These are phyloP conservation scores for Tauraco hartlaubi DNA, from an alignment of 2,797 vertebrate genomes.

Conservation along the genomic window DNA sequence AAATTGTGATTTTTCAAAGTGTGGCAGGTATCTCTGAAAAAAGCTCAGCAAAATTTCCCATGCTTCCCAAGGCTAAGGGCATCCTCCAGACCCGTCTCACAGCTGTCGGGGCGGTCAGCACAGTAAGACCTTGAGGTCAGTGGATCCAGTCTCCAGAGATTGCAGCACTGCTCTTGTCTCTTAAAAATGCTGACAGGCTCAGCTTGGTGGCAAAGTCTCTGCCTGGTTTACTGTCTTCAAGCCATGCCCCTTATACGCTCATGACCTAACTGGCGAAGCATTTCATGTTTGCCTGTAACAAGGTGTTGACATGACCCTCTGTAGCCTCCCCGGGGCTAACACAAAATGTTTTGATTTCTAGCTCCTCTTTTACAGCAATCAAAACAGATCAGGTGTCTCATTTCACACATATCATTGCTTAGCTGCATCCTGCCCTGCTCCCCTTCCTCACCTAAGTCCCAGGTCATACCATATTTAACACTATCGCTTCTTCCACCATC, in stretches of 20 bases:
- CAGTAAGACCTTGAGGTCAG: not conserved
- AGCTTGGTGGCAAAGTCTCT: not conserved
- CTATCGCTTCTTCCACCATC: not conserved
- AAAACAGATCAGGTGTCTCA: not conserved
- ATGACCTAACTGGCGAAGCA: rapidly evolving
- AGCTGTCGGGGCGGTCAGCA: not conserved
- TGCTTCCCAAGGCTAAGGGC: not conserved
- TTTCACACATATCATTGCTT: not conserved
- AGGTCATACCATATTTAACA: not conserved
- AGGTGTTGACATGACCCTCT: not conserved
- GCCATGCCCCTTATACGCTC: not conserved
- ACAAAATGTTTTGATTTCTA: not conserved
- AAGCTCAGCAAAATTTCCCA: not conserved
- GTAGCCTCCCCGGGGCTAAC: not conserved
- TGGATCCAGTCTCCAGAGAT: not conserved
- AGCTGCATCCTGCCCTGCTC: not conserved
- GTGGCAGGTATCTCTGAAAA: not conserved
- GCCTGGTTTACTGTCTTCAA: not conserved
- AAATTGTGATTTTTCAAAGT: slow-evolving; percentile 9
- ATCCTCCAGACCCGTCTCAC: not conserved
- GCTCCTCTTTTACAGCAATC: not conserved
- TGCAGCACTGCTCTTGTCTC: not conserved
- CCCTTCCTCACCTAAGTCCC: not conserved
- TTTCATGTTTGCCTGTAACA: not conserved
- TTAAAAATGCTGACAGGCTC: slow-evolving; percentile 11